These are phyloP conservation scores for Rhynchomys soricoides DNA, from an alignment of 2,113 vertebrate genomes.

Conservation along the genomic window DNA sequence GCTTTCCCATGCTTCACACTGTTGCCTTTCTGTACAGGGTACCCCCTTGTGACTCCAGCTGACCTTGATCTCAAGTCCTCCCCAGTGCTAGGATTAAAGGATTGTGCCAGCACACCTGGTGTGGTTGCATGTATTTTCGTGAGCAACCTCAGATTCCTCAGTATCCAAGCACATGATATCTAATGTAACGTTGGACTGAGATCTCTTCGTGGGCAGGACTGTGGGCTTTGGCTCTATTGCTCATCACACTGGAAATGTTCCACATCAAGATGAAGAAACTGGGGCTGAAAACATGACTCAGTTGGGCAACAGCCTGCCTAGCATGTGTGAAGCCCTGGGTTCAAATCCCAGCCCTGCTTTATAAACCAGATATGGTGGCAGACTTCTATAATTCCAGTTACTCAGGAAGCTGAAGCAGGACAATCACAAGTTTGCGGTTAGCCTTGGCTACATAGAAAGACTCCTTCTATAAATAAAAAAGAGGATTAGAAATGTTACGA, in stretches of 20 bases:
- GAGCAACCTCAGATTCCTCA: not conserved
- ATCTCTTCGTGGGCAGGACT: too few relatives aligned
- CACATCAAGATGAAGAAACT: rapidly evolving
- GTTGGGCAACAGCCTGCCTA: not conserved
- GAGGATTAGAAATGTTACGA: not conserved
- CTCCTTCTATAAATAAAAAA: not conserved
- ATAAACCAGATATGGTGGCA: not conserved
- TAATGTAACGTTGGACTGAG: not conserved
- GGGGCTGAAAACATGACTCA: not conserved
- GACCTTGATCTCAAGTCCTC: not conserved
- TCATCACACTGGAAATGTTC: rapidly evolving
- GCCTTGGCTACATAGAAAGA: not conserved
- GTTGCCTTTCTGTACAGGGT: not conserved
- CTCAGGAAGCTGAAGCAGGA: not conserved
- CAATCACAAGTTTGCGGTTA: not conserved
- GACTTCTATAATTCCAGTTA: not conserved
- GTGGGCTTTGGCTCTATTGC: rapidly evolving
- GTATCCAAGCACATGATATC: not conserved
- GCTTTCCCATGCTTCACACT: not conserved
- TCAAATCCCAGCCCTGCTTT: not conserved
- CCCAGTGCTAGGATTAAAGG: not conserved
- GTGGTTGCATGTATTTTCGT: not conserved
- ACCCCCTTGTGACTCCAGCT: not conserved
- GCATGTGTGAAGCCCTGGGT: not conserved
- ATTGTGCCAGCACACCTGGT: not conserved